These are phyloP conservation scores for Psittacara wagleri DNA, from an alignment of 2,113 vertebrate genomes.

Conservation along the genomic window DNA sequence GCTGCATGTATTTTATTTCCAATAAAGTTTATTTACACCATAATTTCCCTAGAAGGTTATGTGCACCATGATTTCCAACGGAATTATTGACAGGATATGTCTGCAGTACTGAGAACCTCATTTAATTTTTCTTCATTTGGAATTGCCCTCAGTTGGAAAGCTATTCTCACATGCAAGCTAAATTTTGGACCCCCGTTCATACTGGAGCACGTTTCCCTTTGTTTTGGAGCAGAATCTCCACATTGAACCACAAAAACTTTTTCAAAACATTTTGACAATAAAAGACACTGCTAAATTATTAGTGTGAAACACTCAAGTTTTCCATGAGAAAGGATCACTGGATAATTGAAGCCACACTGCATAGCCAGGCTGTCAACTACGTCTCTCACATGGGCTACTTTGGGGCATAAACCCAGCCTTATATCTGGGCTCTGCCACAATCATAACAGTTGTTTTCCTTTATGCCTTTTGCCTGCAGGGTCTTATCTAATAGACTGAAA, in stretches of 20 bases:
- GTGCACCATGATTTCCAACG: background rate
- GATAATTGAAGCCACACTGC: background rate
- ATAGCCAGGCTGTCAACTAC: background rate
- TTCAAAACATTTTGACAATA: background rate
- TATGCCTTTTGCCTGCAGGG: background rate
- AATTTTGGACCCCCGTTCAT: background rate
- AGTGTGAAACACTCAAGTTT: background rate
- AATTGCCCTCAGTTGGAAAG: background rate
- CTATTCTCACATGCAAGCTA: background rate
- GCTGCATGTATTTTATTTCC: background rate
- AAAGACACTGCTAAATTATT: background rate
- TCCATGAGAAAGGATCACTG: background rate
- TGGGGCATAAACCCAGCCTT: background rate
- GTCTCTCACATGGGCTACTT: background rate
- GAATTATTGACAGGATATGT: background rate
- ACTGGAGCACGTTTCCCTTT: background rate
- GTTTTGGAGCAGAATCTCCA: background rate
- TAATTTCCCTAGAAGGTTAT: background rate
- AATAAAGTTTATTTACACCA: background rate
- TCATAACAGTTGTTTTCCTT: background rate
- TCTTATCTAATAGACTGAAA: background rate
- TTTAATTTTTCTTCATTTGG: background rate
- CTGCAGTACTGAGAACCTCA: fast-evolving
- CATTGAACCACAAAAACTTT: background rate
- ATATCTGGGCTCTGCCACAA: background rate